These are phyloP conservation scores for Petroica traversi DNA, from an alignment of 2,113 vertebrate species.

Conservation along the genomic window DNA sequence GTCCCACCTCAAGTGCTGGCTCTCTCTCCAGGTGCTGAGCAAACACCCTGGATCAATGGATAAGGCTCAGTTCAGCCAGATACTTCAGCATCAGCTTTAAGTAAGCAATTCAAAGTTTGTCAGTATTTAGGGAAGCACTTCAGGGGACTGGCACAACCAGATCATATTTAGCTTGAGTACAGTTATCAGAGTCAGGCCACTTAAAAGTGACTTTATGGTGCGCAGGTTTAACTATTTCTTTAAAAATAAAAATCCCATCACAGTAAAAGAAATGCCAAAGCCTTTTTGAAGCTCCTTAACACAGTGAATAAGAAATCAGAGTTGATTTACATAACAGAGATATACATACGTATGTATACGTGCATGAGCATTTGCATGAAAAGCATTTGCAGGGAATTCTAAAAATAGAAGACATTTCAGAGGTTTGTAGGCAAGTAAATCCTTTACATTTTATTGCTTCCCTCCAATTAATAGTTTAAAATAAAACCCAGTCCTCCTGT, in stretches of 20 bases:
- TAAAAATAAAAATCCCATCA: constrained; percentile 53
- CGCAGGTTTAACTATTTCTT: constrained; percentile 13
- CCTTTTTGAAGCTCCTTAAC: constrained; percentile 71
- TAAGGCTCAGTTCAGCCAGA: not conserved
- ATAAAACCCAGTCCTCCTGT: constrained; percentile 44
- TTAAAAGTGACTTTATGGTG: constrained; percentile 30
- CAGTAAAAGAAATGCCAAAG: constrained; percentile 72
- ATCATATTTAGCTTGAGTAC: not conserved
- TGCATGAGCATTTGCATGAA: constrained; percentile 63
- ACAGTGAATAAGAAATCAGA: constrained; percentile 75
- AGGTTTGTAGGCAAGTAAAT: constrained; percentile 67
- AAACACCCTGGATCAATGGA: not conserved
- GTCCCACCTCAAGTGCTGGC: not conserved
- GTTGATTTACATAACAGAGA: constrained; percentile 72
- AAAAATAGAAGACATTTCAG: constrained; percentile 79
- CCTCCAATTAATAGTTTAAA: constrained; percentile 69
- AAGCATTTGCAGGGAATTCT: constrained; percentile 72
- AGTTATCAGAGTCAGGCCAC: not conserved
- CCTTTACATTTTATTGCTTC: constrained; percentile 62
- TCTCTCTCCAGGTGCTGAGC: not conserved
- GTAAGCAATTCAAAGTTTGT: not conserved
- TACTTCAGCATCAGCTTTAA: not conserved
- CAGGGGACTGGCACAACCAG: not conserved
- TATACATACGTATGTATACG: constrained; percentile 50
- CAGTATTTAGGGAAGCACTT: not conserved